Conservation (phyloP, 2,113 vertebrate species). For the Corapipo altera region DNA sequence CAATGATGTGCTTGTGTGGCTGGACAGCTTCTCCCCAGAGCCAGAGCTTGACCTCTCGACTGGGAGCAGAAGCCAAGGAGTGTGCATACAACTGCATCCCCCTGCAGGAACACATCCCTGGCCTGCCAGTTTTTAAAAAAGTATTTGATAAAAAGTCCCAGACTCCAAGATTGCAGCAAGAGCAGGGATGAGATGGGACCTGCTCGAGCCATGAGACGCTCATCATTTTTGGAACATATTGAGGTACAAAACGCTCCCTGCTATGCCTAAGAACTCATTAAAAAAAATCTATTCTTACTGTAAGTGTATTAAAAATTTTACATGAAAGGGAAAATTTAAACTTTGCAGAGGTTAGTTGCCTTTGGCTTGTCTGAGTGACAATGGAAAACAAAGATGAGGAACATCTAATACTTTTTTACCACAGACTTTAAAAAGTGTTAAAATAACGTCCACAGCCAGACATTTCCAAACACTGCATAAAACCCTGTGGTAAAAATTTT, state of each 20-base stretch:
- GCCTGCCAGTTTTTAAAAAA: background rate
- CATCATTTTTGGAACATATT: background rate
- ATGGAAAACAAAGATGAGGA: background rate
- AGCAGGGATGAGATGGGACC: background rate
- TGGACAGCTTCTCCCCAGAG: background rate
- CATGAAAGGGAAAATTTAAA: background rate
- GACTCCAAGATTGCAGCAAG: background rate
- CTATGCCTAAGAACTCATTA: background rate
- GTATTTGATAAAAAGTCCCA: background rate
- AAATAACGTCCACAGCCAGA: background rate
- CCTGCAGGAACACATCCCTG: fast-evolving
- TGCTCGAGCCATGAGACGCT: fast-evolving
- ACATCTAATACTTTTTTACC: background rate
- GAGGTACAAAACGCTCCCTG: background rate
- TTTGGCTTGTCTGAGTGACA: background rate
- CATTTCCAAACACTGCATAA: background rate
- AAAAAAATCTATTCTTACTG: background rate
- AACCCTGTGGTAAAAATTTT: background rate
- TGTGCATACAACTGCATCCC: fast-evolving
- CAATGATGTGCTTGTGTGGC: fast-evolving
- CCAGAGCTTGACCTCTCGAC: fast-evolving
- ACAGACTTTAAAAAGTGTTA: background rate
- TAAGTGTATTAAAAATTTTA: background rate
- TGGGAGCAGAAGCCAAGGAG: background rate
- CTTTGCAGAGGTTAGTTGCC: background rate